These are phyloP conservation scores for Altica lythri DNA, from an alignment of 2,888 invertebrate species.

Conservation along the genomic window DNA sequence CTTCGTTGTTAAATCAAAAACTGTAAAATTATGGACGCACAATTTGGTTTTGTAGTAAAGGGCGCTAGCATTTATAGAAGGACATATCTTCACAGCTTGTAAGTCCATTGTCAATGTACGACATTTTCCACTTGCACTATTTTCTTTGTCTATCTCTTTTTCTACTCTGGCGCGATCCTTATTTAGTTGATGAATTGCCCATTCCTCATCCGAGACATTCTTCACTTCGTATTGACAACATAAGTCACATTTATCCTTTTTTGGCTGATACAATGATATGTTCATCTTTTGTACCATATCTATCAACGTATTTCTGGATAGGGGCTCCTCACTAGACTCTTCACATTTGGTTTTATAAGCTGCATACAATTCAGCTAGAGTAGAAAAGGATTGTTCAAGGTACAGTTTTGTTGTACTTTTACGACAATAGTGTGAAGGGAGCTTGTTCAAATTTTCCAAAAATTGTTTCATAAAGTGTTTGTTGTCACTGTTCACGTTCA, in stretches of 20 bases:
- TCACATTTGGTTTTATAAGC: no score
- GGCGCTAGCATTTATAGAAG: conserved; percentile 34
- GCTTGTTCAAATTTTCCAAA: no score
- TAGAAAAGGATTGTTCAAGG: no score
- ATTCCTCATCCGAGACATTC: conserved; percentile 7
- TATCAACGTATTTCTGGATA: no score
- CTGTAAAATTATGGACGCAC: conserved; percentile 43
- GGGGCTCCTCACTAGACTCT: no score
- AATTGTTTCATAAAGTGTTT: no score
- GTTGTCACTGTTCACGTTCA: no score
- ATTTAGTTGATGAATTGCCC: neutral
- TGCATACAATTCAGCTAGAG: no score
- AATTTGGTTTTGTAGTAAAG: conserved; percentile 46
- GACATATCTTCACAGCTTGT: conserved; percentile 39
- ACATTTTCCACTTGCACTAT: conserved; percentile 26
- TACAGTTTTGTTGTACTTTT: no score
- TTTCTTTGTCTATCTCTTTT: conserved; percentile 38
- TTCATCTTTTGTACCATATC: no score
- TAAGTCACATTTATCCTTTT: conserved; percentile 3
- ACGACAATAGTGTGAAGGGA: no score
- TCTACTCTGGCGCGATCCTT: conserved; percentile 28
- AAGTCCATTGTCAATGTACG: conserved; percentile 38
- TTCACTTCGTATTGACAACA: conserved; percentile 4
- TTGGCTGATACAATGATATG: no score
- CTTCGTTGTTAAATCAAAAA: conserved; percentile 39